A percentile compares a stretch with the other conserved stretches of the same genome.
These are phyloP conservation scores for Timandra comae DNA, from an alignment of 2,888 invertebrate genomes.

Conservation along the genomic window DNA sequence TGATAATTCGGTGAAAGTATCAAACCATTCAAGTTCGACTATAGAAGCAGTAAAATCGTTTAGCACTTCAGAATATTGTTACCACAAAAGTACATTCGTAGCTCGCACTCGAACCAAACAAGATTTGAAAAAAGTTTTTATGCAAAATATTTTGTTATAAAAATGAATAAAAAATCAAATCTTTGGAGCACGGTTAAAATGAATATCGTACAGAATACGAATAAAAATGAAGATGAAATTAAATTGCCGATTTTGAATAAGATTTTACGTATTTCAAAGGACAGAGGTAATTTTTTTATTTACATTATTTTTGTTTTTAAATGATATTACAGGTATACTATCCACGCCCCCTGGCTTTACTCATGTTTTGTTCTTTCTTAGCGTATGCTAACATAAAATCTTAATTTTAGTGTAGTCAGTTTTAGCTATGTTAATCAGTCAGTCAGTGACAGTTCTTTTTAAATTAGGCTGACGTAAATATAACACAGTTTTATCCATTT, in stretches of 20 bases:
- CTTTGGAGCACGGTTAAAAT: conserved; percentile 60
- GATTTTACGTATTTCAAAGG: conserved; percentile 42
- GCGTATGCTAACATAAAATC: too few species aligned
- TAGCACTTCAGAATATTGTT: conserved; percentile 34
- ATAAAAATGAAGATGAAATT: conserved; percentile 29
- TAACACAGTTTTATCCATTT: too few species aligned
- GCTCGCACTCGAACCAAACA: conserved; percentile 21
- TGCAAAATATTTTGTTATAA: conserved; percentile 19
- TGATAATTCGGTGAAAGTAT: conserved; percentile 25
- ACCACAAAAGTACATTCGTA: conserved; percentile 18
- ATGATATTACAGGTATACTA: too few species aligned
- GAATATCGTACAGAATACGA: conserved; percentile 37
- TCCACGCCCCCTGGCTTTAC: too few species aligned
- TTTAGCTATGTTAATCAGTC: too few species aligned
- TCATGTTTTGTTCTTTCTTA: too few species aligned
- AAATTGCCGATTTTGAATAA: conserved; percentile 34
- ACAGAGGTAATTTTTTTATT: conserved; percentile 52
- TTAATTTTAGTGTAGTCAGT: too few species aligned
- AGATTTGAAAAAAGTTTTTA: conserved; percentile 12
- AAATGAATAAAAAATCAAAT: conserved; percentile 47
- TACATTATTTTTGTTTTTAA: too few species aligned
- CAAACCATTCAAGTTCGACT: conserved; percentile 22
- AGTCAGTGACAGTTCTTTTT: too few species aligned
- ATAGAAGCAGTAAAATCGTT: conserved; percentile 27
- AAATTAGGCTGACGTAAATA: too few species aligned